Evolutionary conservation across 1,140 invertebrate species (phyloP).

Genomic region (Rhizoglyphus robini): DNA sequence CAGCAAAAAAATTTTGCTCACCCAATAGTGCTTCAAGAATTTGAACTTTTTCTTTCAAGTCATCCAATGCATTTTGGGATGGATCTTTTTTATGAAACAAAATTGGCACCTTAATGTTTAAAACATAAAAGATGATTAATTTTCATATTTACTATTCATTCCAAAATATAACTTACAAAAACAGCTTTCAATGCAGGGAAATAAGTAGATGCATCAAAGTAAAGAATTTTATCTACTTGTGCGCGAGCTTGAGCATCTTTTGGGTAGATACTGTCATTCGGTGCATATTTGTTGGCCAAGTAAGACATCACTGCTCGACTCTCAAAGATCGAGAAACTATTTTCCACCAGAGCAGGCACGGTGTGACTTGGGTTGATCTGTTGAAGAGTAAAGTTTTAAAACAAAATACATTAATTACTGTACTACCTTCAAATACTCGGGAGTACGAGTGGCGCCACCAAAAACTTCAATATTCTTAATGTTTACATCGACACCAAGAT

Average conservation of each 20-base stretch:
- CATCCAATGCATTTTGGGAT: neutral
- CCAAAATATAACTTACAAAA: neutral
- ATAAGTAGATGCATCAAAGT: conserved; percentile 44
- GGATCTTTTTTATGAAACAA: neutral
- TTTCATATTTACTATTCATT: too few relatives aligned
- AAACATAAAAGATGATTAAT: too few relatives aligned
- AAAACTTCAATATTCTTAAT: conserved; percentile 47
- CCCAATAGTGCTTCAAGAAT: conserved; percentile 5
- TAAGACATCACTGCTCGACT: conserved; percentile 25
- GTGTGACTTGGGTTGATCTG: conserved; percentile 54
- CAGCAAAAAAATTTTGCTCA: conserved; percentile 33
- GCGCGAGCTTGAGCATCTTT: conserved; percentile 50
- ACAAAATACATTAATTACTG: too few relatives aligned
- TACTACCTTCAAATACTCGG: conserved; percentile 58
- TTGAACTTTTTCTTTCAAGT: neutral
- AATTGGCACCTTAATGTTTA: neutral
- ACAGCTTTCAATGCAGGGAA: conserved; percentile 33
- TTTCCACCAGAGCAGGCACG: conserved; percentile 50
- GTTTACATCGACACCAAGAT: conserved; percentile 54
- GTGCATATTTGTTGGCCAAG: conserved; percentile 41
- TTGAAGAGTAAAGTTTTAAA: too few relatives aligned
- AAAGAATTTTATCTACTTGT: conserved; percentile 52
- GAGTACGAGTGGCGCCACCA: conserved; percentile 50
- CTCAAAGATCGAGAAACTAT: conserved; percentile 48
- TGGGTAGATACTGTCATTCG: conserved; percentile 50